Evolutionary conservation across 2,113 vertebrate species (phyloP), one percentile per base, ranked within the genome.

Genomic region (Crotalus viridis): DNA sequence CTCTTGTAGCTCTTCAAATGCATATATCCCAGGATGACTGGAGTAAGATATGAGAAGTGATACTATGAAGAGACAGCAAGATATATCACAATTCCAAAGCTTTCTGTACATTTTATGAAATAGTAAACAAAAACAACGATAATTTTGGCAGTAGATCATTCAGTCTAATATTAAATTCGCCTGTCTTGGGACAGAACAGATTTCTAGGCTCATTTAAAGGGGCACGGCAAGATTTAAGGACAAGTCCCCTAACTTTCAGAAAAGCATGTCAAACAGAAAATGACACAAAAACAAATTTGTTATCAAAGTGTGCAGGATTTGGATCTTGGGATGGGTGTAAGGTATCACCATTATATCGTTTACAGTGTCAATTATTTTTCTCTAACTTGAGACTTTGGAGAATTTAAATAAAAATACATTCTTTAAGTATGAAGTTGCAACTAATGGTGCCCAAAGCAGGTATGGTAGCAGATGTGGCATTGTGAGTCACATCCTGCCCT

Each of bases 161-260:
- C 97, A 95, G 96, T 97, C 95, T 97, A 96, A 94, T 97, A 96
- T 96, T 96, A 97, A 97, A 96, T 96, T 95, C 94, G 87, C 88
- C 93, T 13, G 95, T 96, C 94, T 93, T 95, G 96, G 96, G 96
- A 96, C 89, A 95, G 93, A 96, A 81, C 52, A 91, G 61, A 92
- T 96, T 96, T 95, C 90, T 96, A 46, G 55, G 39, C 39, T 39
- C 39, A 39, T 39, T 39, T 39, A 39, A 39, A 89, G 91, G 86
- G 33, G 39, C 74, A 21, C 9, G 17, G 74, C 74, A 81, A 81
- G 74, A 21, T 39, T 94, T 97, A 88, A 54, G 94, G 95, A 92
- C 88, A 91, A 96, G 95, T 96, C 95, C 96, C 96, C 92, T 59
- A 94, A 93, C 89, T 93, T 95, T 85, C 93, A 64, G 88, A 92